A percentile compares a stretch with the other conserved stretches of the same genome.
These are phyloP conservation scores for Pachyramphus minor DNA, from an alignment of 2,113 vertebrate genomes.

Conservation along the genomic window DNA sequence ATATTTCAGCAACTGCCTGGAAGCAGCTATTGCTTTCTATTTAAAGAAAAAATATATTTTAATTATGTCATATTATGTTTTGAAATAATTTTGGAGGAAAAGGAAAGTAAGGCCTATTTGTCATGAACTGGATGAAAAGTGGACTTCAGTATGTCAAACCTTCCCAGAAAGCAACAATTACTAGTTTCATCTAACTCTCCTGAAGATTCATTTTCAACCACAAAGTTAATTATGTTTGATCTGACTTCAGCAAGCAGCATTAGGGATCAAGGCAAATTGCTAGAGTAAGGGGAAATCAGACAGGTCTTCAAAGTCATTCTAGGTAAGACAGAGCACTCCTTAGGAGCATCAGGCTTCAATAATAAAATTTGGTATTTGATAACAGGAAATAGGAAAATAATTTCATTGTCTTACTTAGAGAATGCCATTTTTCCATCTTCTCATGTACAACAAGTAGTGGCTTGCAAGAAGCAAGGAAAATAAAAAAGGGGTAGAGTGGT, in stretches of 20 bases:
- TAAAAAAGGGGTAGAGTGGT: not conserved
- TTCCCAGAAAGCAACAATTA: not conserved
- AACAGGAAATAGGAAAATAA: slow-evolving; percentile 63
- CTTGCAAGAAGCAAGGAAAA: not conserved
- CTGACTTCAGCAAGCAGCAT: not conserved
- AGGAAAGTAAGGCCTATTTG: not conserved
- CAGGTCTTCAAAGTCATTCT: slow-evolving; percentile 53
- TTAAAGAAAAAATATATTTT: not conserved
- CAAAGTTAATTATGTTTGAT: slow-evolving; percentile 40
- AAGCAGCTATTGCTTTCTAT: not conserved
- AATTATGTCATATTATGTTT: not conserved
- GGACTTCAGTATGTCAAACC: not conserved
- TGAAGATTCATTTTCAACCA: slow-evolving; percentile 6
- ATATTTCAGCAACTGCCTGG: not conserved
- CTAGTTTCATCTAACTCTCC: not conserved
- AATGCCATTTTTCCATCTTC: slow-evolving; percentile 38
- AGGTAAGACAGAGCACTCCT: slow-evolving; percentile 43
- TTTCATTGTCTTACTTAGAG: slow-evolving; percentile 33
- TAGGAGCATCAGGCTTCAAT: slow-evolving; percentile 14
- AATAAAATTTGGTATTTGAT: slow-evolving; percentile 52
- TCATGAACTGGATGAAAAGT: not conserved
- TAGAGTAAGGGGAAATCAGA: slow-evolving; percentile 32
- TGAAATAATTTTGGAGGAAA: not conserved
- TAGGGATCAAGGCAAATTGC: slow-evolving; percentile 41
- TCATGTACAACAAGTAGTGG: not conserved